Percentiles rank a stretch among this genome's conserved stretches.
Evolutionary conservation across 2,888 invertebrate genomes (phyloP).

Genomic region (Rotaria sp.): DNA sequence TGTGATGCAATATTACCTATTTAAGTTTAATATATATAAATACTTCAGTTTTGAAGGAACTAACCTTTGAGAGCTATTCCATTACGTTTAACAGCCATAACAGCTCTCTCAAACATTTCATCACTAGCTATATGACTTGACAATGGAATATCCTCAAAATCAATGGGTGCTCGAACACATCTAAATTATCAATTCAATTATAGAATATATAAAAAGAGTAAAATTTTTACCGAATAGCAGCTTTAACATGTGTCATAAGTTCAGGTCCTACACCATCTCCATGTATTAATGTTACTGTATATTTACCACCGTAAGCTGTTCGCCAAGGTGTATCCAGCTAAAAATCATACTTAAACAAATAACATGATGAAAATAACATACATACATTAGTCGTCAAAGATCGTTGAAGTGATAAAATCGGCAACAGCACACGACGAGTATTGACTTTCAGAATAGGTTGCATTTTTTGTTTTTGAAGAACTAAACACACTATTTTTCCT

Average conservation of each 20-base stretch:
- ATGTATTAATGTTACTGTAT: conserved; percentile 86
- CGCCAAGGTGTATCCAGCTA: neutral
- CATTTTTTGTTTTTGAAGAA: neutral
- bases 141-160: conserved; percentile 86
- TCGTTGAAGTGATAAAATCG: neutral
- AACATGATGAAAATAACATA: neutral
- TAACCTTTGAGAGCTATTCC: conserved; percentile 85
- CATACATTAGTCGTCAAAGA: neutral
- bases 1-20: conserved; percentile 45
- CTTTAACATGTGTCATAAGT: conserved; percentile 79
- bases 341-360: neutral
- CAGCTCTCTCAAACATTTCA: conserved; percentile 78
- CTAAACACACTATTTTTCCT: neutral
- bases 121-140: conserved; percentile 69
- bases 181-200: conserved; percentile 48
- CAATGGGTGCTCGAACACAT: conserved; percentile 79
- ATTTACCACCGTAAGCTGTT: conserved; percentile 80
- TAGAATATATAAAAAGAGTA: neutral
- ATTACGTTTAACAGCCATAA: conserved; percentile 87
- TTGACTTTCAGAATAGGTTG: neutral
- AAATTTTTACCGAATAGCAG: conserved; percentile 67
- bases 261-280: conserved; percentile 97
- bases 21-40: neutral
- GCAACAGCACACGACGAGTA: neutral
- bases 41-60: conserved; percentile 68